These are phyloP conservation scores for Falco novaeseelandiae DNA, from an alignment of 2,797 vertebrate species.

Conservation along the genomic window DNA sequence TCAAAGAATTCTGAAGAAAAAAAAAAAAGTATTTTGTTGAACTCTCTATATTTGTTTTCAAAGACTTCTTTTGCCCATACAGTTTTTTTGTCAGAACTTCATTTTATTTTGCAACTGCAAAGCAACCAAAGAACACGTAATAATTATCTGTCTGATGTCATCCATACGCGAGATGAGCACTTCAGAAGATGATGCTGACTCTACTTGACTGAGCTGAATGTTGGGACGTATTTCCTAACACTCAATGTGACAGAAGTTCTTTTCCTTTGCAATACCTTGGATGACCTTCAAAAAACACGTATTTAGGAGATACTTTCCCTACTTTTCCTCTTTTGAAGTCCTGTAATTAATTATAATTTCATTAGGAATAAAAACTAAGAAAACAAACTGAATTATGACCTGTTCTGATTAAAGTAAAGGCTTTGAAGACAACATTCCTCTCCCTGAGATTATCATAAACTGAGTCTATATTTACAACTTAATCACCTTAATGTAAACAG, in stretches of 20 bases:
- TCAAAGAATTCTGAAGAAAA: background rate
- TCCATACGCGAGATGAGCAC: background rate
- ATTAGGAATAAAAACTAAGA: background rate
- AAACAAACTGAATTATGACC: background rate
- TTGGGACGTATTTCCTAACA: background rate
- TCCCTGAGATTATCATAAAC: background rate
- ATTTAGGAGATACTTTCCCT: background rate
- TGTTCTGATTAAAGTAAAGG: background rate
- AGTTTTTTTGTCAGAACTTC: background rate
- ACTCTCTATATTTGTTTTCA: background rate
- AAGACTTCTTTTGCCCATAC: background rate
- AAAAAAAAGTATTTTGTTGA: background rate
- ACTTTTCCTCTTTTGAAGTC: background rate
- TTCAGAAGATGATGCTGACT: background rate
- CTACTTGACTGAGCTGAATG: background rate
- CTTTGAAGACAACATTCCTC: background rate
- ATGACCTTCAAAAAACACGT: background rate
- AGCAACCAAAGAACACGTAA: background rate
- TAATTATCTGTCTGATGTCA: background rate
- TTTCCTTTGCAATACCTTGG: background rate
- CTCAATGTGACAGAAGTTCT: background rate
- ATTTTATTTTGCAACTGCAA: background rate
- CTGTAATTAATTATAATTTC: background rate
- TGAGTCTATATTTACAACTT: background rate
- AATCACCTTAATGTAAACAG: background rate